A percentile compares a stretch with the other conserved stretches of the same genome.
phyloP scores from a whole-genome alignment of 2,797 vertebrate species.

The Phalanger gymnotis region DNA sequence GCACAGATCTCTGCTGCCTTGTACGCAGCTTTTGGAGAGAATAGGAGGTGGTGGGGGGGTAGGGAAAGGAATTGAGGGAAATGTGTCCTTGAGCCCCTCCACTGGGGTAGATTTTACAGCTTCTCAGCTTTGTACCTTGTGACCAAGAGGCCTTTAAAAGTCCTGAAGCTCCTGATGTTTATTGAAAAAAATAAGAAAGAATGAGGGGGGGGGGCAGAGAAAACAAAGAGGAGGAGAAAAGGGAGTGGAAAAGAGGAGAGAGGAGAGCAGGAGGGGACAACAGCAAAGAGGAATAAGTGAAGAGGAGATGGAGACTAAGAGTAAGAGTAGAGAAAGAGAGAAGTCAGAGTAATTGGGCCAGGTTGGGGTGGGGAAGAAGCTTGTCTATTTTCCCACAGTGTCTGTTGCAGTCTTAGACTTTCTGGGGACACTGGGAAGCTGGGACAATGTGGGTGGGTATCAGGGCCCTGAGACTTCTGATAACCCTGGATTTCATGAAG shows the following conservation, averaged over 20 bases:
- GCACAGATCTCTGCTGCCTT: neutral
- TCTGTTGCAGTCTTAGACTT: neutral
- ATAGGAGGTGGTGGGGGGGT: neutral
- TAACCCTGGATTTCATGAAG: neutral
- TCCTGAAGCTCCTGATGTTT: conserved; percentile 50
- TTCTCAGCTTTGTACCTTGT: neutral
- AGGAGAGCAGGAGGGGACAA: neutral
- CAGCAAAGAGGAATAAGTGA: neutral
- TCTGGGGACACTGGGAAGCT: neutral
- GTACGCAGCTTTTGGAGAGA: neutral
- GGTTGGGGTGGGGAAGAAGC: conserved; percentile 5
- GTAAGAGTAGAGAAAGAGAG: neutral
- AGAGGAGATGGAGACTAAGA: neutral
- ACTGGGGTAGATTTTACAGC: neutral
- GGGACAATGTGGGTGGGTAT: neutral
- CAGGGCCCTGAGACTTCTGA: neutral
- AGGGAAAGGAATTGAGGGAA: neutral
- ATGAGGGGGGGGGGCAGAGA: neutral
- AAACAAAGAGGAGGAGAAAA: neutral
- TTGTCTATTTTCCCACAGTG: fast-evolving
- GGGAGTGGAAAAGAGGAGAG: neutral
- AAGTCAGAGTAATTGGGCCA: neutral
- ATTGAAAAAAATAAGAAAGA: conserved; percentile 50
- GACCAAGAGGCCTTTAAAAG: conserved; percentile 39
- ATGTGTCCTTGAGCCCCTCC: neutral